These are phyloP conservation scores for Drosophila lowei DNA, from an alignment of 1,140 invertebrate genomes.

Conservation along the genomic window DNA sequence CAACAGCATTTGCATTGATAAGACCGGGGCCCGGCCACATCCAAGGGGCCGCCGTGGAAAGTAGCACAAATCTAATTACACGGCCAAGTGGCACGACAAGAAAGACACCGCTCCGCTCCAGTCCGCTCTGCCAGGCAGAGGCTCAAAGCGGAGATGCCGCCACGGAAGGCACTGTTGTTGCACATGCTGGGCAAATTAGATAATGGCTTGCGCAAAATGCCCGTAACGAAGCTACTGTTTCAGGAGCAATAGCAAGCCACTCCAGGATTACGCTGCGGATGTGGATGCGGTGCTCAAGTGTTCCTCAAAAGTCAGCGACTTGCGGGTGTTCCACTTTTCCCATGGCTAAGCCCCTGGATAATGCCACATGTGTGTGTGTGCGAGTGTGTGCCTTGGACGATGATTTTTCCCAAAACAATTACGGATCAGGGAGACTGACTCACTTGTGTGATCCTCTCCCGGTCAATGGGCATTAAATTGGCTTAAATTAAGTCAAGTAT, in stretches of 20 bases:
- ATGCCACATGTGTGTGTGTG: constrained; percentile 53
- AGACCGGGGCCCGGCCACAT: constrained; percentile 44
- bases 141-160: constrained; percentile 25
- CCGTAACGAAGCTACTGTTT: constrained; percentile 67
- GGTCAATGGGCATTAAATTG: constrained; percentile 71
- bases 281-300: constrained; percentile 52
- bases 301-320: constrained; percentile 50
- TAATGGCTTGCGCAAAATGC: constrained; percentile 70
- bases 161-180: not conserved
- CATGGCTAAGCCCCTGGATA: constrained; percentile 56
- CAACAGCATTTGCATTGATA: constrained; percentile 69
- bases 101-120: constrained; percentile 7
- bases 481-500: constrained; percentile 82
- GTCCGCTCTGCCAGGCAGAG: not conserved
- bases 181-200: constrained; percentile 67
- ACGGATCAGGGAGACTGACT: constrained; percentile 30
- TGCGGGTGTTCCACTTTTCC: constrained; percentile 74
- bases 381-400: constrained; percentile 14
- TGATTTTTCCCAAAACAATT: constrained; percentile 52
- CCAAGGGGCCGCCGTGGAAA: constrained; percentile 57
- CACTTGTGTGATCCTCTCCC: constrained; percentile 60
- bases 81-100: constrained; percentile 61
- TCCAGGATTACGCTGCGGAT: constrained; percentile 47
- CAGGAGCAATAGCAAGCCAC: constrained; percentile 36
- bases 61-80: constrained; percentile 74